Evolutionary conservation across 2,888 invertebrate species (phyloP), one percentile per base, ranked within the genome.

Genomic region (Desoria tigrina): DNA sequence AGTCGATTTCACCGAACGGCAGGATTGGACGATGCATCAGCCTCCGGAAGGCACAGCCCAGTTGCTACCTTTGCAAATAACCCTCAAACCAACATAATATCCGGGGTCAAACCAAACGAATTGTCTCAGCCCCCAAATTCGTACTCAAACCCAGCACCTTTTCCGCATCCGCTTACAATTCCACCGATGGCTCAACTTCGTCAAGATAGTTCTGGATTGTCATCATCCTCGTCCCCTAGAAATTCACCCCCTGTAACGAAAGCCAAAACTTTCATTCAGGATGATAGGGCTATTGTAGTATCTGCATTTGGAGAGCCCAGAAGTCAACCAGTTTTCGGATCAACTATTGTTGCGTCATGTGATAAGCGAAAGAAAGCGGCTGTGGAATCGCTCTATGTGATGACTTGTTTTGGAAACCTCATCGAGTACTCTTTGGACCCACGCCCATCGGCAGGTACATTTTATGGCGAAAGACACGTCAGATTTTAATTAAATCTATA

Each of bases 1-100:
- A 95, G 95, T 72, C 86, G 94, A 77, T 99, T 96, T 84, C 96
- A 97, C 80, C 88, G 94, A 78, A 95, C 95, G 75, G 97, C 98
- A 66, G 98, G 98, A 16, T 84, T 98, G 53, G 82, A 84, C 76
- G 82, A 84, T 60, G 76, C 77, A 58, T 85, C 86, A 9, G 86
- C 86, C 49, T 85, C 85, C 53, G 82, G 81, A 2, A 84, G 91
- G 71, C 89, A 88, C 76, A 90, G 90, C 77, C 67, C 68, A 9
- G 61, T 65, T 11, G 64, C 65, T 58, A 42, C 59, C 32, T 49
- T 51, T 39, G 57, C 58, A 24, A 55, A 49, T 37, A 68, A 75
- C 42, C 68, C 68, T n/a, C 63, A 64, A 24, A 63, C 63, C 11
- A 63, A 65, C 21, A 60, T 66, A 11, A 56, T 63, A 42, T 2